Base-by-base conservation (phyloP, 2,888 invertebrate species). In the Brachycybe producta region DNA sequence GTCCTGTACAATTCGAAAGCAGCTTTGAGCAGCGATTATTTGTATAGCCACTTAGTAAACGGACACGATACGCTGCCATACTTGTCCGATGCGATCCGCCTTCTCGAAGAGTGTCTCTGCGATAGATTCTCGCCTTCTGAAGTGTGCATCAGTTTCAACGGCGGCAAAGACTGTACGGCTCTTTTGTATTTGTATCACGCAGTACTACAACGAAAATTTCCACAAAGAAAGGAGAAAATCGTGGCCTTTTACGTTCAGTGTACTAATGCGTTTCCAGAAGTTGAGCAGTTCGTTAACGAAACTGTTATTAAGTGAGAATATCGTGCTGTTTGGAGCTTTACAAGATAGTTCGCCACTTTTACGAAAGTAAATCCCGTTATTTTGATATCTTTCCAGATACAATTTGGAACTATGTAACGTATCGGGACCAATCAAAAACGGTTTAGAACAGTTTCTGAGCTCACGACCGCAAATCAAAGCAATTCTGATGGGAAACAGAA, bases 141-240 rank as follows among this genome's bases (percentile, higher is more conserved):
- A 66, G 71, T 91, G 15, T 88, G 90, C 61, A 65, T 98, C 27
- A 84, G 91, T 24, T 98, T 97, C 68, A 98, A 98, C 65, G 98
- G 98, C 3, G 98, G 98, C 1, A 98, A 98, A 71, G 98, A 98
- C 70, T 97, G 97, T 65, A 95, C 95, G 0, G 88, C 83, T 0
- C 73, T 97, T 13, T 70, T 98, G 32, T 83, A 88, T 65, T 66
- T 90, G 55, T 68, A 73, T 11, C 67, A 75, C 57, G 70, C 74
- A 2, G 70, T 77, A 11, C 61, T 74, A 23, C 57, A 57, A 53
- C 63, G 59, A 61, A 64, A 45, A 27, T 45, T 26, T 26, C 38
- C 39, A 7, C 34, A 5, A 23, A 44, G 28, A 2, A 40, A 32
- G 8, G 30, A 35, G 11, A 36, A 28, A 4, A 68, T 83, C 2